Base-by-base conservation (phyloP, 2,113 vertebrate species). In the Nothoprocta pentlandii region DNA sequence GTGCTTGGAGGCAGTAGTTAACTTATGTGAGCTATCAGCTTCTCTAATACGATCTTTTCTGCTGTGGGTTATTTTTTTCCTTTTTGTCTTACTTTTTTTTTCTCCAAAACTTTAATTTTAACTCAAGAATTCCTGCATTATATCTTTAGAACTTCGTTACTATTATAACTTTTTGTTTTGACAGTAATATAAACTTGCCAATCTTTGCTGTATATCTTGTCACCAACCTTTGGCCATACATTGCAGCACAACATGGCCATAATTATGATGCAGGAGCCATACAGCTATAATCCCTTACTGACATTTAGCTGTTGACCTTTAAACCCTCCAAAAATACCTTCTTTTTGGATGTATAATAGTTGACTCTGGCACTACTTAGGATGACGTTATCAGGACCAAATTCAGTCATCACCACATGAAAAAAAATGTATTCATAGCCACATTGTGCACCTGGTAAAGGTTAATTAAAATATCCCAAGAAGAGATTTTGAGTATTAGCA, bases 181-280 rank as follows among this genome's bases (percentile, higher is more conserved):
- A 44, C 7, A 53, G 15, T 20, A 70, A 19, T 6, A 8, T 23
- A 46, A 23, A 41, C 9, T 63, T 63, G 7, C 2, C 1, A 54
- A 34, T 34, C n/a, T 32, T 87, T 46, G 10, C 3, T 78, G n/a
- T 26, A 47, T 22, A 47, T 13, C 21, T 30, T 46, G 5, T 34
- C 34, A 69, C 5, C 34, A 73, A 25, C 0, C 0, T 41, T 49
- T 69, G 44, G 30, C 20, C 34, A 49, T 12, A 16, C 0, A 0
- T 0, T 64, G 26, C 6, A 10, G 28, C 34, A 3, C 3, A 16
- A 8, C 6, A 5, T 54, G 23, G n/a, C 28, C 47, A 34, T 32
- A 73, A 8, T 41, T 56, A 46, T 5, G 8, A 80, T 30, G 47
- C 16, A 56, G 44, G 3, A 74, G 11, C 26, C 73, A 2, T 26